Conservation (phyloP, 2,113 vertebrate species). For the Nothocercus julius region DNA sequence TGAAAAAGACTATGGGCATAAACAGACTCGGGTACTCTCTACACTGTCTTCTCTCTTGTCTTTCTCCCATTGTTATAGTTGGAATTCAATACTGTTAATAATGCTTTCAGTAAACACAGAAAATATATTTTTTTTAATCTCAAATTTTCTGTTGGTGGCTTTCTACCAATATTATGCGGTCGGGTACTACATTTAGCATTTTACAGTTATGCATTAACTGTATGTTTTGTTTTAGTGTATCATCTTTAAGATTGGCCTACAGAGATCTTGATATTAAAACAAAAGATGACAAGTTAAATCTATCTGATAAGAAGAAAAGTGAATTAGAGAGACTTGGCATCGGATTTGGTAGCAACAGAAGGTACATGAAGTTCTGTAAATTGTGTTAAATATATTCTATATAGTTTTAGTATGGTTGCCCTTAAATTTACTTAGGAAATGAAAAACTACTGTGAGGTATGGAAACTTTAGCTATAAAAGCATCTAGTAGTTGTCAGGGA, state of each 20-base stretch:
- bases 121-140: too few relatives aligned
- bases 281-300: constrained; percentile 82
- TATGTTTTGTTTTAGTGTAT: constrained; percentile 71
- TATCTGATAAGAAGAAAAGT: constrained; percentile 82
- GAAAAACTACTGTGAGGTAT: not conserved
- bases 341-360: constrained; percentile 83
- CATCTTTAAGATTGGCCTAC: constrained; percentile 86
- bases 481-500: not conserved
- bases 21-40: fast-evolving
- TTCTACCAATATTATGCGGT: not conserved
- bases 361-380: constrained; percentile 41
- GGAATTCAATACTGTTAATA: not conserved
- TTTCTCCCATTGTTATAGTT: not conserved
- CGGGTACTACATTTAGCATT: not conserved
- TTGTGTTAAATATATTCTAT: not conserved
- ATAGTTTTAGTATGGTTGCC: not conserved
- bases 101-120: not conserved
- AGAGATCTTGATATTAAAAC: constrained; percentile 88
- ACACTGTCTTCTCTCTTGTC: not conserved
- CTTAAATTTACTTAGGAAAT: not conserved
- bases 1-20: not conserved
- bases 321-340: constrained; percentile 93
- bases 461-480: not conserved
- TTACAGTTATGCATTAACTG: not conserved
- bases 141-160: too few relatives aligned